Base-by-base conservation (phyloP, 2,113 vertebrate genomes). In the Bubo scandiacus region DNA sequence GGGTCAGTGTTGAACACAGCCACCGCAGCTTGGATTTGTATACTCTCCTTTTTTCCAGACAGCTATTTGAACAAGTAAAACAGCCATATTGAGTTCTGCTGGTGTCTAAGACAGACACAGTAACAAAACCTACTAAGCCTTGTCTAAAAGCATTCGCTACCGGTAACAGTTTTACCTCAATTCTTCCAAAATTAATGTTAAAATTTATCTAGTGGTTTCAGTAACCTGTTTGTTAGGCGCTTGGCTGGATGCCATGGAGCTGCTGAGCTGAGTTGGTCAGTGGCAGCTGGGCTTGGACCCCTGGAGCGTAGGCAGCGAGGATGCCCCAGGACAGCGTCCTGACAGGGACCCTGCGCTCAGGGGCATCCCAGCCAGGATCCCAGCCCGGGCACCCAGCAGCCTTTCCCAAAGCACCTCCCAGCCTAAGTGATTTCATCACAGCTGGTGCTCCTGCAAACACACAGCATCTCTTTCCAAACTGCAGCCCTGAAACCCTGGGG, bases 131-230 rank as follows among this genome's bases (percentile, higher is more conserved):
- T 93, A 84, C 88, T 95, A 94, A 97, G 93, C 73, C 67, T 94
- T 88, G n/a, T 38, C 78, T 91, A 88, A 92, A 90, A 87, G 26
- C 83, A 57, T 78, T 49, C 1, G 2, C 72, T 83, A 55, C 80
- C 9, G 6, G 70, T 97, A 96, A 91, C 80, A 94, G 51, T 77
- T 96, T 97, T 87, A 94, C 92, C 95, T 97, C 96, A 70, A 67
- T 22, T 61, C 38, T 82, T 87, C 59, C 55, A 36, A 73, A 89
- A 83, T 92, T 85, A 90, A 80, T 67, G 63, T 78, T 78, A 59
- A 71, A 73, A 42, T 67, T 5, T 18, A 40, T 19, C 68, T 93
- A 87, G 93, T 38, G 73, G 68, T 84, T 79, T 78, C 80, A 62
- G 55, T 93, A 89, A 93, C n/a, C 25, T 17, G 1, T 70, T 86